phyloP scores from a whole-genome alignment of 2,888 invertebrate species.

The Leptopilina myrica region DNA sequence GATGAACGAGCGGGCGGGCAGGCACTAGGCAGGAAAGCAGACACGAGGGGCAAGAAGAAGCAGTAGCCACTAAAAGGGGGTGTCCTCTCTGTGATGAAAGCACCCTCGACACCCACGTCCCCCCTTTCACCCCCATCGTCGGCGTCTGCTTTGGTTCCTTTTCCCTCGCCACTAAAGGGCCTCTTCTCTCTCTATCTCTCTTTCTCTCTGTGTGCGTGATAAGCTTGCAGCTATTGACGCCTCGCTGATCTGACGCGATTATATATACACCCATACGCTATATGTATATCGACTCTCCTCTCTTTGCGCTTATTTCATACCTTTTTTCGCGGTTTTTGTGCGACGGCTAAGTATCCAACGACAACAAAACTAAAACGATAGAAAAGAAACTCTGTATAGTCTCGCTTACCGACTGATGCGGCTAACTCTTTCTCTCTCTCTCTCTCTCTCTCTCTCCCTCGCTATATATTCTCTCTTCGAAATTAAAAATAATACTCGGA shows the following conservation, averaged over 20 bases:
- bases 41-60: slow-evolving; percentile 52
- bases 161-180: slow-evolving; percentile 55
- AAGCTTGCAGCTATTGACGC: slow-evolving; percentile 63
- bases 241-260: slow-evolving; percentile 73
- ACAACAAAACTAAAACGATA: slow-evolving; percentile 51
- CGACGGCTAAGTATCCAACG: slow-evolving; percentile 45
- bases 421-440: neutral
- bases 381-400: slow-evolving; percentile 45
- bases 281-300: slow-evolving; percentile 50
- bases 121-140: slow-evolving; percentile 51
- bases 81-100: slow-evolving; percentile 70
- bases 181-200: slow-evolving; percentile 40
- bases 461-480: neutral
- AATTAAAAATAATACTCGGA: slow-evolving; percentile 7
- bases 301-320: slow-evolving; percentile 44
- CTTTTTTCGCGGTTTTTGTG: slow-evolving; percentile 52
- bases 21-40: slow-evolving; percentile 56
- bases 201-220: slow-evolving; percentile 52
- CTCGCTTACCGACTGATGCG: slow-evolving; percentile 24
- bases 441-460: neutral
- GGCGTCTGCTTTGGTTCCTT: slow-evolving; percentile 55
- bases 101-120: slow-evolving; percentile 61
- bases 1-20: slow-evolving; percentile 67
- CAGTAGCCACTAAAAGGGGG: slow-evolving; percentile 71
- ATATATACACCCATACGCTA: slow-evolving; percentile 59